Evolutionary conservation across 2,888 invertebrate species (phyloP), one percentile per base, ranked within the genome.

Genomic region (Capitulum mitella): DNA sequence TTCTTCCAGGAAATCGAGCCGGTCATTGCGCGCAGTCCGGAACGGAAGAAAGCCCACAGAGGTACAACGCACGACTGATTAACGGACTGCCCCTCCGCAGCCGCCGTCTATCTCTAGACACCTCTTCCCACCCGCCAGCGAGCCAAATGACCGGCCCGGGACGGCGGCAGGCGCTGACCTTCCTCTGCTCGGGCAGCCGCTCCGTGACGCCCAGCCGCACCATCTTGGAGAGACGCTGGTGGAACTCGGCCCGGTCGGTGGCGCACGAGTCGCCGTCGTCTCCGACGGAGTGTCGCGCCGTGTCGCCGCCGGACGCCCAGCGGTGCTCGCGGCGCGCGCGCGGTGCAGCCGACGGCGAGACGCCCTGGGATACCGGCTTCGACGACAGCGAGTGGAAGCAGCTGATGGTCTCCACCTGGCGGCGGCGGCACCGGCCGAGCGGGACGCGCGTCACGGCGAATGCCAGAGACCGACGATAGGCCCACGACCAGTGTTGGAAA

Each of bases 391-490:
- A 64, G 16, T 14, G 32, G 64, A 64, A 64, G 34, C 64, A 34
- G 34, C 64, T 64, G 64, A 32, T 64, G 16, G 34, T 64, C 34
- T 64, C 64, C 64, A 64, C 64, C 64, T 64, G 34, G 64, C 16
- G 26, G n/a, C n/a, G n/a, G n/a, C n/a, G n/a, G n/a, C n/a, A n/a
- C n/a, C n/a, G n/a, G n/a, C n/a, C n/a, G n/a, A n/a, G n/a, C n/a
- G n/a, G n/a, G n/a, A n/a, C n/a, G n/a, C n/a, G n/a, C n/a, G n/a
- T n/a, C n/a, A n/a, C n/a, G n/a, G n/a, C n/a, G n/a, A n/a, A n/a
- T n/a, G n/a, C n/a, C n/a, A n/a, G n/a, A n/a, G n/a, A n/a, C n/a
- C n/a, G n/a, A n/a, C n/a, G n/a, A n/a, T n/a, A n/a, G n/a, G n/a
- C n/a, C n/a, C n/a, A n/a, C n/a, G n/a, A n/a, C n/a, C n/a, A n/a